Percentiles rank a stretch among this genome's conserved stretches.
These are phyloP conservation scores for Parnassius orleans DNA, from an alignment of 2,888 invertebrate species.

Conservation along the genomic window DNA sequence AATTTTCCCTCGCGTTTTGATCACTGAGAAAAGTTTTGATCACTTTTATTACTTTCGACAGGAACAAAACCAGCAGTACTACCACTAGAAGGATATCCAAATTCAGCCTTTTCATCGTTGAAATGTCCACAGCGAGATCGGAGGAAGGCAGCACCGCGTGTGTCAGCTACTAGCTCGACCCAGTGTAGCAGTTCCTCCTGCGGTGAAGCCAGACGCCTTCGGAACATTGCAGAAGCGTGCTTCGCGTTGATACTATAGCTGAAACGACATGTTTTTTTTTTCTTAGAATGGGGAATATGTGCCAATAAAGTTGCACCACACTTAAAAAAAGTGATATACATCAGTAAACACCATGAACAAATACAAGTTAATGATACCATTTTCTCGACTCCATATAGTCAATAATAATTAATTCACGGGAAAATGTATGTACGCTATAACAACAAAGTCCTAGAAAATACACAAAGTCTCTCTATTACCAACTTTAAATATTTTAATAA, in stretches of 20 bases:
- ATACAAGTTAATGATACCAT: too few relatives aligned
- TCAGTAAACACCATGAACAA: too few relatives aligned
- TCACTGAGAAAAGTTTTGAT: conserved; percentile 41
- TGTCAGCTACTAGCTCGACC: conserved; percentile 42
- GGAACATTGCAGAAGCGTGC: conserved; percentile 40
- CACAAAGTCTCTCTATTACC: too few relatives aligned
- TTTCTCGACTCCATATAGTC: too few relatives aligned
- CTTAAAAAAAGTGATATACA: too few relatives aligned
- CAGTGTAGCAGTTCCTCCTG: conserved; percentile 45
- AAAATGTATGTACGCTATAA: too few relatives aligned
- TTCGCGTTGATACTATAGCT: conserved; percentile 45
- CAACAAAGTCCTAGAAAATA: too few relatives aligned
- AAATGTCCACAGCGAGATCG: conserved; percentile 44
- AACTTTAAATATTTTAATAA: too few relatives aligned
- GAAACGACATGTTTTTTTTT: conserved; percentile 1
- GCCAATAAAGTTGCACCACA: too few relatives aligned
- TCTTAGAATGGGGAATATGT: too few relatives aligned
- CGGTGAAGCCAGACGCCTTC: conserved; percentile 35
- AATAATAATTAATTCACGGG: too few relatives aligned
- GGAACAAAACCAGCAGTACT: conserved; percentile 48
- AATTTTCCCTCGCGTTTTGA: conserved; percentile 34
- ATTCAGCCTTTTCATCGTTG: conserved; percentile 40
- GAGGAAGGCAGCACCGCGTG: conserved; percentile 44
- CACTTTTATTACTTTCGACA: conserved; percentile 47
- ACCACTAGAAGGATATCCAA: conserved; percentile 42